Evolutionary conservation across 92 coral and sea anemone species (phyloP).

Genomic region (Metridium senile): DNA sequence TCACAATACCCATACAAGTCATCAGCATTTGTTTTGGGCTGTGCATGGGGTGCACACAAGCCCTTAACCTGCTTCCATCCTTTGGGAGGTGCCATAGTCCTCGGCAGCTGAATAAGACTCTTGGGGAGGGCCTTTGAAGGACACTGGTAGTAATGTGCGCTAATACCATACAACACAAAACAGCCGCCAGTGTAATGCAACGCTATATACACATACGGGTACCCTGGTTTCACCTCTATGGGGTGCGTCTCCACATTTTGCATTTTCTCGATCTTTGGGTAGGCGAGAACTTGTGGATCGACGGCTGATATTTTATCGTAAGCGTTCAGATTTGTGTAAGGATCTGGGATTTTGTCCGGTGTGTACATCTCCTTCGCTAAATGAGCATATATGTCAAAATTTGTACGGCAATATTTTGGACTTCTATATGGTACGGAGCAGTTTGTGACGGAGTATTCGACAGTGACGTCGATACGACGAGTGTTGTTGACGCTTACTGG

Average conservation of each 20-base stretch:
- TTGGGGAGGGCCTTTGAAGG: slow-evolving; percentile 44
- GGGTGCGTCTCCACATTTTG: slow-evolving; percentile 20
- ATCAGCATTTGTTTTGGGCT: slow-evolving; percentile 34
- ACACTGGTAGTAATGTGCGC: slow-evolving; percentile 57
- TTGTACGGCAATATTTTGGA: background rate
- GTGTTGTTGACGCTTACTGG: slow-evolving; percentile 37
- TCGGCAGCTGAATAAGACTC: slow-evolving; percentile 51
- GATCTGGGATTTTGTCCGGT: slow-evolving; percentile 42
- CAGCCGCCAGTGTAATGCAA: slow-evolving; percentile 71
- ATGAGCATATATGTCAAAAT: slow-evolving; percentile 52
- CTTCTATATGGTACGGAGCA: slow-evolving; percentile 24
- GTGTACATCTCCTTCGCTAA: slow-evolving; percentile 25
- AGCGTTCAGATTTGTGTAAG: slow-evolving; percentile 4
- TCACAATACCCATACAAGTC: slow-evolving; percentile 59
- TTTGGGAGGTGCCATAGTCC: slow-evolving; percentile 64
- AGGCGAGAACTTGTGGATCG: slow-evolving; percentile 18
- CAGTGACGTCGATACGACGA: slow-evolving; percentile 42
- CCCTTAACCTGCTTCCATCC: slow-evolving; percentile 49
- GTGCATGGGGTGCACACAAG: slow-evolving; percentile 47
- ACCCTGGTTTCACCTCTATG: slow-evolving; percentile 33
- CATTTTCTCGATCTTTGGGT: background rate
- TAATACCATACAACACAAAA: slow-evolving; percentile 29
- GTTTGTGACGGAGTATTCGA: slow-evolving; percentile 44
- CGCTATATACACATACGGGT: slow-evolving; percentile 52
- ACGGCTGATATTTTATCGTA: slow-evolving; percentile 18